Evolutionary conservation across 2,797 vertebrate genomes (phyloP).

Genomic region (Linurgus olivaceus): DNA sequence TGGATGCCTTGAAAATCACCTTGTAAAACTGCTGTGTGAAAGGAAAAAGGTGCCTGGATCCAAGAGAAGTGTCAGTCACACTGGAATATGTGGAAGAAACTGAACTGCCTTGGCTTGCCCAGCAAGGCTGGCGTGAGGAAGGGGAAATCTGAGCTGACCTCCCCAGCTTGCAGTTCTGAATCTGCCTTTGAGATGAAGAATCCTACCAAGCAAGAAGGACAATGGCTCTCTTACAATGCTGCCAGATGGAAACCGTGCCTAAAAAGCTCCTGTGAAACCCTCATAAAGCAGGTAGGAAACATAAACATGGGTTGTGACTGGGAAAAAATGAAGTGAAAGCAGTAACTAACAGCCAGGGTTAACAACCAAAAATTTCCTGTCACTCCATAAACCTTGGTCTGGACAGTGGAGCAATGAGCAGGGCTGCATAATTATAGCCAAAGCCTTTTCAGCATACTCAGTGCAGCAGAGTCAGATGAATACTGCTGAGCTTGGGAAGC

Average conservation of each 20-base stretch:
- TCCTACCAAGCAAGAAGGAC: background rate
- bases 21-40: background rate
- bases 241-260: background rate
- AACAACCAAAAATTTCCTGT: background rate
- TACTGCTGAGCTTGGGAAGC: constrained; percentile 7
- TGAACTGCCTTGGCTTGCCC: background rate
- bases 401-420: background rate
- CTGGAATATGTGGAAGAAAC: background rate
- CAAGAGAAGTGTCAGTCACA: background rate
- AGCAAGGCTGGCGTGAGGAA: background rate
- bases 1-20: background rate
- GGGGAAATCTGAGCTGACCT: background rate
- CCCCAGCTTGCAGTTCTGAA: background rate
- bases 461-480: background rate
- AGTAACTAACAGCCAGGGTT: background rate
- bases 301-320: background rate
- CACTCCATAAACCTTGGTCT: background rate
- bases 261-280: background rate
- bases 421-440: background rate
- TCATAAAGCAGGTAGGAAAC: background rate
- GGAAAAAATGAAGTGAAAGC: background rate
- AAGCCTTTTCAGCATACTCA: background rate
- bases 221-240: background rate
- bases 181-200: background rate
- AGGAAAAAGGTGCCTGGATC: background rate